Base-by-base conservation (phyloP, 2,888 invertebrate species). In the Idaea aversata region DNA sequence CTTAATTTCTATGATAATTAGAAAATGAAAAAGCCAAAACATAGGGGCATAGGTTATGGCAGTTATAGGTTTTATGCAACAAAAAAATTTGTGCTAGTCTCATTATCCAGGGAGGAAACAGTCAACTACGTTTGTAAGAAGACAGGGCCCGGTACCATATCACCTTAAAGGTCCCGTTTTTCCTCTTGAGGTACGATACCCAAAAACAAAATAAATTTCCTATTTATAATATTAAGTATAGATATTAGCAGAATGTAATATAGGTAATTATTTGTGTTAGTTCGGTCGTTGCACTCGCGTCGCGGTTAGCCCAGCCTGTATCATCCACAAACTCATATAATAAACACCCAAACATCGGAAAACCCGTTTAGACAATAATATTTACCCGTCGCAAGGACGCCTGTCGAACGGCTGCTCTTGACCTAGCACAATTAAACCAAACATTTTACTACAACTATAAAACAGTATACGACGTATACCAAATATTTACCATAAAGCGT, bases 401-500 rank as follows among this genome's bases (percentile, higher is more conserved):
- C 88, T 91, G 91, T 90, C 92, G 91, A 91, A 91, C 90, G 90
- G 79, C 81, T 88, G 91, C 84, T 91, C 92, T 90, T 93, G 92
- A 93, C 92, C 92, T 92, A 92, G 88, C 88, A 90, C 92, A 92
- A 91, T 91, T 89, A 91, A 91, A 91, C 88, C 88, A 91, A 92
- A 91, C 91, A 91, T 91, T 91, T 90, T 88, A 91, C 90, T 91
- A 87, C 86, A 90, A 90, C 92, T 91, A 91, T 93, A 92, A 91
- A 93, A 90, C 90, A 87, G 88, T 88, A 90, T 87, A 90, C 90
- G 90, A 88, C 88, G 88, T 88, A 88, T 86, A 91, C 91, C 88
- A 93, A 92, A 93, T 93, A 93, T 93, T 93, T 93, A 93, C 91
- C 91, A 92, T 92, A 91, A 91, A 91, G 89, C 91, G 92, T 92